Percentiles rank a stretch among this genome's conserved stretches.
Conservation (phyloP, 2,888 invertebrate species). For the Euphydryas editha region DNA sequence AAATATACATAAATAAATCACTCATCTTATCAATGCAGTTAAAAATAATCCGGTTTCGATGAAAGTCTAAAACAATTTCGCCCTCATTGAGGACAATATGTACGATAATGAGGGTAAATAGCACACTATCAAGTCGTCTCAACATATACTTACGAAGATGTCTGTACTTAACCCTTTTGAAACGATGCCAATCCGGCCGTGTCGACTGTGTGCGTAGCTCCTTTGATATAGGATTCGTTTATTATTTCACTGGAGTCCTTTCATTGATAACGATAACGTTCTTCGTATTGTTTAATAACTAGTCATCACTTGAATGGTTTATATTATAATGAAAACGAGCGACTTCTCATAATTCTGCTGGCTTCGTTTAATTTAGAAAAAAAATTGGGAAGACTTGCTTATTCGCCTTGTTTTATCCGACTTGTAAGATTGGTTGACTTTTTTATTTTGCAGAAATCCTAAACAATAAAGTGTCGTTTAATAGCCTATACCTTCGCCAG, state of each 20-base stretch:
- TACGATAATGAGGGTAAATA: not conserved
- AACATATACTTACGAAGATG: slow-evolving; percentile 21
- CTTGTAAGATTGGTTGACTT: too few species aligned
- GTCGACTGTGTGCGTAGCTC: not conserved
- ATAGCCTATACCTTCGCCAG: too few species aligned
- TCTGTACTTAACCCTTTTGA: slow-evolving; percentile 25
- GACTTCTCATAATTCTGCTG: not conserved
- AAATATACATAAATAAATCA: not conserved
- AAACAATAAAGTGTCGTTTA: too few species aligned
- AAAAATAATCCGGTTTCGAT: not conserved
- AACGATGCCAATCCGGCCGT: slow-evolving; percentile 8
- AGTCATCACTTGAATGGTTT: not conserved
- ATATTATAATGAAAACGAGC: not conserved
- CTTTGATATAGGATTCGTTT: not conserved
- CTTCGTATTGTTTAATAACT: not conserved
- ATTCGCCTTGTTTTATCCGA: not conserved
- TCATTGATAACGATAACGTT: not conserved
- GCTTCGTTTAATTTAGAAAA: not conserved
- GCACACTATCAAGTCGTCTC: slow-evolving; percentile 12
- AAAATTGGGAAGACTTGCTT: not conserved
- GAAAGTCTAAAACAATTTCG: slow-evolving; percentile 3
- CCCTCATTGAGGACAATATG: not conserved
- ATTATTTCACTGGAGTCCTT: not conserved
- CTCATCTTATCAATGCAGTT: not conserved
- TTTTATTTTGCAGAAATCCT: too few species aligned